A percentile compares a stretch with the other conserved stretches of the same genome.
These are phyloP conservation scores for Platichthys flesus DNA, from an alignment of 2,113 vertebrate genomes.

Conservation along the genomic window DNA sequence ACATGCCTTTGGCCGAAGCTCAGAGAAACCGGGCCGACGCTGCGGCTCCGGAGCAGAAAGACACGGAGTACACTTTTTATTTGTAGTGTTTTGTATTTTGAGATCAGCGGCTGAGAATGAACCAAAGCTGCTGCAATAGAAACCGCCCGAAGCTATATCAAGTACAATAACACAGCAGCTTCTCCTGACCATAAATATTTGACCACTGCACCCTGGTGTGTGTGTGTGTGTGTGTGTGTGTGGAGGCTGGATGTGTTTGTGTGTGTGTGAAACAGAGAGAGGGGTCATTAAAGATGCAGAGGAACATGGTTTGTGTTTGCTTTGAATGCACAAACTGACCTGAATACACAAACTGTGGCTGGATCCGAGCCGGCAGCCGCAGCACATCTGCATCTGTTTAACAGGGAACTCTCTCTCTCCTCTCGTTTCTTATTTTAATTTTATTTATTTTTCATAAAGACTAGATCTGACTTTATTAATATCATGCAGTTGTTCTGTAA, in stretches of 20 bases:
- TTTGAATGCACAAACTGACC: slow-evolving; percentile 71
- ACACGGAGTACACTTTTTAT: slow-evolving; percentile 21
- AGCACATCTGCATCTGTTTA: slow-evolving; percentile 59
- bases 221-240: slow-evolving; percentile 14
- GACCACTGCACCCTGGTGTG: slow-evolving; percentile 48
- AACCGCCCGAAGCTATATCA: slow-evolving; percentile 62
- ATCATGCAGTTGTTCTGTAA: slow-evolving; percentile 1
- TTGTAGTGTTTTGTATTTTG: slow-evolving; percentile 62
- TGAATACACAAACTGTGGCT: slow-evolving; percentile 58
- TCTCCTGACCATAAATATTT: slow-evolving; percentile 69
- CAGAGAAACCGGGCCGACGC: neutral
- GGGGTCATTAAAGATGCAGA: slow-evolving; percentile 69
- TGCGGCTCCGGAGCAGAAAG: neutral
- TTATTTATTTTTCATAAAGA: neutral
- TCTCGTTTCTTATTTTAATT: neutral
- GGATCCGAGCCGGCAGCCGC: slow-evolving; percentile 35
- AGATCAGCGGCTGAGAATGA: slow-evolving; percentile 3
- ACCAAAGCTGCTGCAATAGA: slow-evolving; percentile 36
- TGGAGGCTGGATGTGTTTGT: neutral
- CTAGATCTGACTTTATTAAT: slow-evolving; percentile 12
- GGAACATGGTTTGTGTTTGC: slow-evolving; percentile 68
- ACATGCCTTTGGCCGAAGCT: neutral
- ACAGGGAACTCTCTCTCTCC: neutral
- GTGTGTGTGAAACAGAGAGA: slow-evolving; percentile 1
- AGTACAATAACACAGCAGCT: slow-evolving; percentile 64